Evolutionary conservation across 2,888 invertebrate genomes (phyloP), one percentile per base, ranked within the genome.

Genomic region (Dryocosmus kuriphilus): DNA sequence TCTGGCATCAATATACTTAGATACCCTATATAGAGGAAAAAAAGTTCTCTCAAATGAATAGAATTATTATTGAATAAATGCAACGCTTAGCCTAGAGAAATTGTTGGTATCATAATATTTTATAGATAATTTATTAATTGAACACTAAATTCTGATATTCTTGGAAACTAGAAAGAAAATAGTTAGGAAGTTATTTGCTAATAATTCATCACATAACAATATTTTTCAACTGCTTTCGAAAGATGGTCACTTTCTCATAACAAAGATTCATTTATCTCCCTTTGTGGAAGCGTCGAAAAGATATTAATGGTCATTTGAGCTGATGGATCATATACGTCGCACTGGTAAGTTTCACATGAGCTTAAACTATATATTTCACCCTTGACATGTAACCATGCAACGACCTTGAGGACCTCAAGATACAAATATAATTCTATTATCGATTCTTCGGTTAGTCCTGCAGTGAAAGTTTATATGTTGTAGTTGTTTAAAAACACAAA

Each of bases 341-440:
- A 46, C 19, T 41, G 46, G 22, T 27, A 19, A n/a, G n/a, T 46
- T 46, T 46, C 30, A 30, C 51, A 27, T 30, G 32, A 55, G 51
- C n/a, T 30, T 71, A 5, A 51, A 14, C 32, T 32, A 71, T 51
- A 46, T 51, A 71, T 71, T 71, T 46, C 11, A 71, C 51, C 71
- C 71, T 71, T 71, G 71, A 71, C 51, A 71, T 11, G 11, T 71
- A 27, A 65, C 27, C 65, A 14, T 57, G 57, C 14, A 60, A 27
- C 27, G 51, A 71, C 71, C 71, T 71, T 71, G 51, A 71, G 71
- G 51, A 55, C 51, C 11, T 51, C n/a, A n/a, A 14, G 30, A n/a
- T 51, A 71, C n/a, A 71, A 22, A 55, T 71, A 32, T 30, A 67
- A 7, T 1, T 46, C 16, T 67, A 71, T 51, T 22, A 71, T 71